Conservation (phyloP, 2,797 vertebrate species). For the Champsocephalus esox region DNA sequence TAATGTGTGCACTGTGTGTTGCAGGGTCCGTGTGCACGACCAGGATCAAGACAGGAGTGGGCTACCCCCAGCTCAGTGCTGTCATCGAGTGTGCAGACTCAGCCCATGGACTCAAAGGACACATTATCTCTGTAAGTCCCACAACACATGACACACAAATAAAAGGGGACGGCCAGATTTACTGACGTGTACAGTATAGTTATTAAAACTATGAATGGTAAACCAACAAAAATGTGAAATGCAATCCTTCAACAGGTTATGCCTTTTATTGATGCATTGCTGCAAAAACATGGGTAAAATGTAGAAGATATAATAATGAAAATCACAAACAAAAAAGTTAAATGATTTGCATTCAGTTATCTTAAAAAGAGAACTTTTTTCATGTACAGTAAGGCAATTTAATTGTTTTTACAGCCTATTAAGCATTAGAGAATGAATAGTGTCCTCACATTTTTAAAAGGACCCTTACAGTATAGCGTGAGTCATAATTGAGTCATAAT, state of each 20-base stretch:
- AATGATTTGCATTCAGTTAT: background rate
- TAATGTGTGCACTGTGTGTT: slow-evolving; percentile 31
- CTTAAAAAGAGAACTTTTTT: background rate
- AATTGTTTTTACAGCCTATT: background rate
- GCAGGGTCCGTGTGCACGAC: slow-evolving; percentile 98
- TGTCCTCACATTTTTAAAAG: background rate
- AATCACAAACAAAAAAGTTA: background rate
- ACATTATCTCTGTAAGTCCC: slow-evolving; percentile 96
- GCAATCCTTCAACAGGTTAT: too few relatives aligned
- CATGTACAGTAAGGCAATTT: background rate
- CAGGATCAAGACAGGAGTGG: slow-evolving; percentile 97
- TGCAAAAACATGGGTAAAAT: background rate
- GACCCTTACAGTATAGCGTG: background rate
- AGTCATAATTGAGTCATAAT: background rate
- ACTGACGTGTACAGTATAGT: background rate
- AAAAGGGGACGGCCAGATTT: too few relatives aligned
- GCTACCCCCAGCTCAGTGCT: slow-evolving; percentile 98
- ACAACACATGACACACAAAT: background rate
- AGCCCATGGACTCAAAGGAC: slow-evolving; percentile 97
- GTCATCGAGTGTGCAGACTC: slow-evolving; percentile 99
- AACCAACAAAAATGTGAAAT: background rate
- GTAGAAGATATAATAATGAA: background rate
- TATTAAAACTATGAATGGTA: background rate
- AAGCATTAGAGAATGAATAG: background rate
- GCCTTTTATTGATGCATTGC: background rate